Conservation (phyloP, 1,140 invertebrate species). For the Dinothrombium tinctorium region DNA sequence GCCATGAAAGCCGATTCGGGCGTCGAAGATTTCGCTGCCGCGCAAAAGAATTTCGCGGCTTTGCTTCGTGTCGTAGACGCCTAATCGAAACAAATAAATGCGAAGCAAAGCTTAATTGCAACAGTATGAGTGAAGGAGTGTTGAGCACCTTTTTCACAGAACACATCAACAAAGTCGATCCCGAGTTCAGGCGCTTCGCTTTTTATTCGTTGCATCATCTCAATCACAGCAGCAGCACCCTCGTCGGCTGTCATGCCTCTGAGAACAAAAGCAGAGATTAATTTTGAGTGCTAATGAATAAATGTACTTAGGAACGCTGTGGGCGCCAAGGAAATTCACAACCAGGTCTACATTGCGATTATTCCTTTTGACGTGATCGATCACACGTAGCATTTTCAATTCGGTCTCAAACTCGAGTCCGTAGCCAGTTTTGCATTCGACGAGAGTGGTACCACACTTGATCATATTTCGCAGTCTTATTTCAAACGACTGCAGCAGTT, state of each 20-base stretch:
- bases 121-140: too few relatives aligned
- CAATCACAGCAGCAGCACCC: too few relatives aligned
- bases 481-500: constrained; percentile 24
- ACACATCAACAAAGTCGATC: too few relatives aligned
- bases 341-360: constrained; percentile 31
- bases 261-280: too few relatives aligned
- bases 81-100: too few relatives aligned
- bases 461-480: constrained; percentile 28
- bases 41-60: constrained; percentile 25
- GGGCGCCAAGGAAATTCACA: constrained; percentile 36
- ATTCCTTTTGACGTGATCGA: constrained; percentile 25
- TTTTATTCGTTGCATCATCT: too few relatives aligned
- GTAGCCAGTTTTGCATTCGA: constrained; percentile 40
- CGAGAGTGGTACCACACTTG: constrained; percentile 28
- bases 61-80: constrained; percentile 29
- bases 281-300: too few relatives aligned
- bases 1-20: constrained; percentile 33
- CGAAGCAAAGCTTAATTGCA: too few relatives aligned
- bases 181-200: too few relatives aligned
- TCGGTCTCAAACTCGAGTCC: constrained; percentile 33
- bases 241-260: too few relatives aligned
- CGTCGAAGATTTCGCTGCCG: constrained; percentile 27
- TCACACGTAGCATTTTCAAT: constrained; percentile 32
- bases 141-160: too few relatives aligned
- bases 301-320: constrained; percentile 38